Base-by-base conservation (phyloP, 1,140 invertebrate species). In the Drosophila nebulosa region DNA sequence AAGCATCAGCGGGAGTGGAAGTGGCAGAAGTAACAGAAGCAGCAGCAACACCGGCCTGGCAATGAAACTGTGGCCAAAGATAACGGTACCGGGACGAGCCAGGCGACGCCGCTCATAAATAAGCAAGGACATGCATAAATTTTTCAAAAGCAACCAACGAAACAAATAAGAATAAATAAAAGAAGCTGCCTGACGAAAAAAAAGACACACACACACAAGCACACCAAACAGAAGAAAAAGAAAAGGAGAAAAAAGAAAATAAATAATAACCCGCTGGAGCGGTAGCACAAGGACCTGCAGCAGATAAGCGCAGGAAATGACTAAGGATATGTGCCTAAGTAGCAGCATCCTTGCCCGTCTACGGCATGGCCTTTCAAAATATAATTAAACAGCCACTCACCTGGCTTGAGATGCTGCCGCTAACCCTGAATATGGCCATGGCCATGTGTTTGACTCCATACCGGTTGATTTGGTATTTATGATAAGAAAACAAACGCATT, bases 401-500 rank as follows among this genome's bases (percentile, higher is more conserved):
- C 69, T 77, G 69, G 7, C 16, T 42, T 2, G 27, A 32, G 9
- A 10, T 32, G 2, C 10, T 4, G 39, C 16, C 7, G 6, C 18
- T 46, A 46, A 46, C 39, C 39, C 39, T 46, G 16, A 18, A 10
- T 46, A 46, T 46, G 39, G 70, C 64, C 71, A 42, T 46, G 74
- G 76, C 81, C 81, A 80, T 88, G 80, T 75, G 78, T 76, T 85
- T 64, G 36, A 39, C 39, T 16, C 51, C 18, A 46, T 39, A 64
- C 68, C 83, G 65, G 52, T 75, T 88, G 83, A 88, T 88, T 88
- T 88, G 69, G 59, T 88, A 88, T 88, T 88, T 83, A 88, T 88
- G 83, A 88, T 88, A 88, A 88, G 83, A 88, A 88, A 88, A 88
- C 83, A 88, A 88, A 83, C 83, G 83, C 83, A 88, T 88, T 88